phyloP scores from a whole-genome alignment of 2,888 invertebrate genomes.

The Eupithecia inturbata region DNA sequence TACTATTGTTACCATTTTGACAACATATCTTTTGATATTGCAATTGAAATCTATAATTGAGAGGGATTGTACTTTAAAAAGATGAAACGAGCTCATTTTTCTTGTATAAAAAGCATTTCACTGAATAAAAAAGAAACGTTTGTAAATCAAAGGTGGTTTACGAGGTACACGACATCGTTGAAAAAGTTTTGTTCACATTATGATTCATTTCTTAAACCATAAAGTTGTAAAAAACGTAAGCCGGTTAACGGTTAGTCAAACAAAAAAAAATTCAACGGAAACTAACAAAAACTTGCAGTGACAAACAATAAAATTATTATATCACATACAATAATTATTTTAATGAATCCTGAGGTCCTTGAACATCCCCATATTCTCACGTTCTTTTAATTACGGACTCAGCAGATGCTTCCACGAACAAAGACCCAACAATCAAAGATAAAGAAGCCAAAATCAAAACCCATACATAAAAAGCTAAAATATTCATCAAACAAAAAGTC shows the following conservation, averaged over 20 bases:
- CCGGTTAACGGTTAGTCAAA: constrained; percentile 45
- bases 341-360: constrained; percentile 59
- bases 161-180: no score
- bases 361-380: constrained; percentile 74
- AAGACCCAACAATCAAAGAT: constrained; percentile 63
- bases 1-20: constrained; percentile 53
- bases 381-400: constrained; percentile 77
- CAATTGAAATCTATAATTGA: constrained; percentile 14
- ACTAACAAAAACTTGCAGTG: constrained; percentile 27
- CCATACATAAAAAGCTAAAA: constrained; percentile 68
- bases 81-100: background rate
- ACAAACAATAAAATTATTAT: constrained; percentile 44
- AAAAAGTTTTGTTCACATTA: background rate
- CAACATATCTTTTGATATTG: background rate
- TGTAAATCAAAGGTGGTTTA: background rate
- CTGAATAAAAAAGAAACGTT: background rate
- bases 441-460: constrained; percentile 65
- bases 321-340: constrained; percentile 50
- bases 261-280: constrained; percentile 41
- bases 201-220: background rate
- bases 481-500: constrained; percentile 69
- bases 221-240: background rate
- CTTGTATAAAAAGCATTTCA: background rate
- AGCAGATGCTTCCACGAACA: constrained; percentile 68
- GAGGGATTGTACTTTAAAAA: background rate